Base-by-base conservation (phyloP, 2,888 invertebrate genomes). In the Cantharis nigra region DNA sequence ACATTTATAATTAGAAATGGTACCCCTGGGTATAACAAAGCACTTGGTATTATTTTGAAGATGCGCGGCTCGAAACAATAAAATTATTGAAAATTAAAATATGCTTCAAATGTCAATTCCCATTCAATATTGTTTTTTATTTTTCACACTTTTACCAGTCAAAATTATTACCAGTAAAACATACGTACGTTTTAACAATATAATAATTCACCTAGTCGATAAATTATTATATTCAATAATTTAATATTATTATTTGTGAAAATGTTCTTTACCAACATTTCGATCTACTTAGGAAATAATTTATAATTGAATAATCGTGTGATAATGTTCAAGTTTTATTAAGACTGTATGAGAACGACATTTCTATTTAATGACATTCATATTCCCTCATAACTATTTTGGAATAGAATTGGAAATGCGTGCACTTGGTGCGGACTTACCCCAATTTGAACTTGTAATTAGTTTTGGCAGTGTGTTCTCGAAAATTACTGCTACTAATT, bases 391-490 rank as follows among this genome's bases (percentile, higher is more conserved):
- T 23, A 73, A 33, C 23, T 65, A 28, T 72, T 73, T 73, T 67
- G 69, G n/a, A 62, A 73, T 23, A 26, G 14, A 72, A 33, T 26
- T 67, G 30, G 13, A 33, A 23, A 20, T 73, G 72, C 49, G 69
- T 69, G 26, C 49, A 20, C 69, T 69, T 23, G 23, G 49, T 20
- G 18, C 62, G 14, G 26, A 69, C 69, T 69, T 73, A 7, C 63
- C 71, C 78, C 33, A 71, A 74, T 75, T 78, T 76, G 79, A 81
- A 81, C 78, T 81, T 75, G 81, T 81, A 81, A 81, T 81, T 81
- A 81, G 78, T 81, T 79, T 77, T 80, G 74, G 77, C 77, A 72
- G 80, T 80, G 80, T 78, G 78, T 79, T 80, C 78, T 70, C 65
- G 28, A 70, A 79, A 70, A 71, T 73, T 75, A 77, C 75, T 75